phyloP scores from a whole-genome alignment of 2,113 vertebrate genomes.

The Potamarius usumacintae region DNA sequence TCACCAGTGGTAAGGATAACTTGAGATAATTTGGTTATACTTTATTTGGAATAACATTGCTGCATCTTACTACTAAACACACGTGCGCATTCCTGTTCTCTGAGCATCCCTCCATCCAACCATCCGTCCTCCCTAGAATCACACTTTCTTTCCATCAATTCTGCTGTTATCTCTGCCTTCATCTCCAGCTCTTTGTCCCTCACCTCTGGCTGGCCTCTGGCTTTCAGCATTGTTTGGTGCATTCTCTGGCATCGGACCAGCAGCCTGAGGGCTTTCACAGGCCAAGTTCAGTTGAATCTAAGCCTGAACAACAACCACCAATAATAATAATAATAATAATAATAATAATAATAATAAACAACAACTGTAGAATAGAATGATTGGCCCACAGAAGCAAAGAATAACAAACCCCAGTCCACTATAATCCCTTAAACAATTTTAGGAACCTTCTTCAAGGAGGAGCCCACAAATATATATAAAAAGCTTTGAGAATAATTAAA shows the following conservation, averaged over 20 bases:
- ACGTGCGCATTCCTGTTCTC: background rate
- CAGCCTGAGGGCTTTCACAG: conserved; percentile 42
- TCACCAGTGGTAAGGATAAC: background rate
- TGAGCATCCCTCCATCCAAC: background rate
- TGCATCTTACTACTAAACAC: background rate
- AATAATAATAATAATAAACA: background rate
- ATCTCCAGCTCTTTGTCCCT: conserved; percentile 37
- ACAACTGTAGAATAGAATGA: conserved; percentile 26
- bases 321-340: no score
- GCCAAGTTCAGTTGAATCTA: conserved; percentile 50
- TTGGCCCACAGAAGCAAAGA: conserved; percentile 20
- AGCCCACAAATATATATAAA: background rate
- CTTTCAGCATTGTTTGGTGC: conserved; percentile 48
- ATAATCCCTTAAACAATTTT: background rate
- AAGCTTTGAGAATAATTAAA: background rate
- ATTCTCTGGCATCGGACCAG: conserved; percentile 50
- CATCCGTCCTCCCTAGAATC: conserved; percentile 16
- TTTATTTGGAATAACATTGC: background rate
- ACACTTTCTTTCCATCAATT: conserved; percentile 5
- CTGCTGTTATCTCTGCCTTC: background rate
- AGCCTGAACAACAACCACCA: conserved; percentile 39
- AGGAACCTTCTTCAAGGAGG: background rate
- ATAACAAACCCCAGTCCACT: background rate
- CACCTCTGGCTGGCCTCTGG: conserved; percentile 68
- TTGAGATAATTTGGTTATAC: background rate